Evolutionary conservation across 2,797 vertebrate species (phyloP).

Genomic region (Taenioides sp.): DNA sequence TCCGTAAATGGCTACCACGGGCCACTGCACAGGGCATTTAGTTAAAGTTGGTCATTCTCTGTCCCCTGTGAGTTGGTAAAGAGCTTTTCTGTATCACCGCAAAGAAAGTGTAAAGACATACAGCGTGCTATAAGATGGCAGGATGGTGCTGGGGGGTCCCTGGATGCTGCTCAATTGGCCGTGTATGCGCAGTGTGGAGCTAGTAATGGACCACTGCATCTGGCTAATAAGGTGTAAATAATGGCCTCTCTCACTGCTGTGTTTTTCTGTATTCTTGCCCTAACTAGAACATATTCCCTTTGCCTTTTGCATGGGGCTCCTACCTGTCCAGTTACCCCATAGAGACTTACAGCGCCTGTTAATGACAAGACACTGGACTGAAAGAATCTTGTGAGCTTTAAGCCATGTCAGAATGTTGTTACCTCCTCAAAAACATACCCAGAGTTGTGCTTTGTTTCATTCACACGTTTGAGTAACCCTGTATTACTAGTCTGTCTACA

Average conservation of each 20-base stretch:
- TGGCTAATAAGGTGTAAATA: constrained; percentile 80
- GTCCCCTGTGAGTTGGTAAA: constrained; percentile 57
- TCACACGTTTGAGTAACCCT: no score
- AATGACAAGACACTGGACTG: constrained; percentile 34
- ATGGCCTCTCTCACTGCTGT: constrained; percentile 44
- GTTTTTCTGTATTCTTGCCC: constrained; percentile 42
- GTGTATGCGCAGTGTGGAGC: constrained; percentile 54
- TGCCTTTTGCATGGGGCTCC: constrained; percentile 44
- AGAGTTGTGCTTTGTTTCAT: no score
- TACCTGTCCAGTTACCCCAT: constrained; percentile 32
- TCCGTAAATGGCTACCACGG: constrained; percentile 63
- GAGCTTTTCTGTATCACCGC: constrained; percentile 47
- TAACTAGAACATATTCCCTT: constrained; percentile 68
- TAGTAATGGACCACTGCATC: constrained; percentile 67
- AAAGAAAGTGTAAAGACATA: constrained; percentile 65
- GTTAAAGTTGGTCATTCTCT: constrained; percentile 67
- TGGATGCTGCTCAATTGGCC: constrained; percentile 51
- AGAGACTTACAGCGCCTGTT: constrained; percentile 37
- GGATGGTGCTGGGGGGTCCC: constrained; percentile 61
- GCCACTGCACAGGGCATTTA: constrained; percentile 66
- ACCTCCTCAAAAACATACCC: no score
- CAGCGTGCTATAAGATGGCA: constrained; percentile 61
- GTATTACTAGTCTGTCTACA: no score
- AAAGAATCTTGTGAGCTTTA: not conserved
- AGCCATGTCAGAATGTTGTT: no score